A percentile compares a stretch with the other conserved stretches of the same genome.
These are phyloP conservation scores for Spermophilus dauricus DNA, from an alignment of 2,113 vertebrate species.

Conservation along the genomic window DNA sequence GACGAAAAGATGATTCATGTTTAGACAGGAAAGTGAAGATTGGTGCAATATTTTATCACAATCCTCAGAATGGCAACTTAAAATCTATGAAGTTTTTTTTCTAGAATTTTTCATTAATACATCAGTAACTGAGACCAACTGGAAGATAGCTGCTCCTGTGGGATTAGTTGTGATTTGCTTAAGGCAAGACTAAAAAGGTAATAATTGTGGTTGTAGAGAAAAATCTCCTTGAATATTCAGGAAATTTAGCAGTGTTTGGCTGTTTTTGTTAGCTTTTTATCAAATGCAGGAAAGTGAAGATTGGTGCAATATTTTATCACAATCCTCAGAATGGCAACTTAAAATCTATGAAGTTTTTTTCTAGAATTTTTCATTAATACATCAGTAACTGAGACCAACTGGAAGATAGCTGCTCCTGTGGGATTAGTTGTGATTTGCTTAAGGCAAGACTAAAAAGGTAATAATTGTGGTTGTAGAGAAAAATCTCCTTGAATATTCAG, in stretches of 20 bases:
- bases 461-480: background rate
- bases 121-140: no score
- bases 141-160: no score
- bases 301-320: background rate
- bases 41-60: background rate
- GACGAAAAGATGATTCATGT: background rate
- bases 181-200: background rate
- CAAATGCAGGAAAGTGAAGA: no score
- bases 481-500: background rate
- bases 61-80: background rate
- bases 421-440: background rate
- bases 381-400: no score
- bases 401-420: no score
- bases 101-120: background rate
- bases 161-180: background rate
- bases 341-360: background rate
- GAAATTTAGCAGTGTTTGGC: no score
- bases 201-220: background rate
- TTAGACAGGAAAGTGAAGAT: no score
- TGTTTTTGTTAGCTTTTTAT: no score
- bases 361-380: background rate
- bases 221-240: background rate
- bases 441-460: background rate
- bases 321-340: background rate
- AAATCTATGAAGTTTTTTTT: background rate